Conservation (phyloP, 1,140 invertebrate species). For the Heterodera carotae region DNA sequence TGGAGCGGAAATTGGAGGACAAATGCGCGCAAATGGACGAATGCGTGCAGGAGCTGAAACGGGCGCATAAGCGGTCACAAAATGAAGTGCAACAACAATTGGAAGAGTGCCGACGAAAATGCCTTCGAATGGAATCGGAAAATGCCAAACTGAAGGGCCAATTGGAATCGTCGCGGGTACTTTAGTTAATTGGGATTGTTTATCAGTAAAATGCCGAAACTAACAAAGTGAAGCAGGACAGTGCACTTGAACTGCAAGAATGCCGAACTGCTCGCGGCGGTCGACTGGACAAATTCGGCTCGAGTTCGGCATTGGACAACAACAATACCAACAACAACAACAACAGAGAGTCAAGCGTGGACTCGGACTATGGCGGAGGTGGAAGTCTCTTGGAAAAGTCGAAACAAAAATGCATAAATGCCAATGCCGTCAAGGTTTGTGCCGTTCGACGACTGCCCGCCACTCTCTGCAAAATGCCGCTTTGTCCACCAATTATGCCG, state of each 20-base stretch:
- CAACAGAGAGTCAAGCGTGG: conserved; percentile 39
- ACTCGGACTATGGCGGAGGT: conserved; percentile 41
- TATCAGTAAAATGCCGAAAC: too few species aligned
- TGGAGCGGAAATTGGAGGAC: conserved; percentile 57
- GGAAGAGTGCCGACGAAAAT: conserved; percentile 53
- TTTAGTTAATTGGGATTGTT: too few species aligned
- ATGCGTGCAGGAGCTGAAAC: conserved; percentile 54
- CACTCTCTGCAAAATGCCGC: neutral
- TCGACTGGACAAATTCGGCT: neutral
- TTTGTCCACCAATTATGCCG: neutral
- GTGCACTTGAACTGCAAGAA: neutral
- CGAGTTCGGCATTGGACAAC: neutral
- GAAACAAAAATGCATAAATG: neutral
- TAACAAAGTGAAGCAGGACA: conserved; percentile 5
- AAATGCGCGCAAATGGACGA: conserved; percentile 60
- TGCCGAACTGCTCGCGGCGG: neutral
- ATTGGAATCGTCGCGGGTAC: conserved; percentile 47
- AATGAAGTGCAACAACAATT: conserved; percentile 52
- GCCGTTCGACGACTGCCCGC: conserved; percentile 21
- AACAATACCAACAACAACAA: neutral
- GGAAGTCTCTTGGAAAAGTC: neutral
- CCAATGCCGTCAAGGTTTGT: conserved; percentile 1
- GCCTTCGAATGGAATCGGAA: conserved; percentile 51
- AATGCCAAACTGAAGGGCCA: conserved; percentile 45
- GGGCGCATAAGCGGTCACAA: conserved; percentile 50